phyloP scores from a whole-genome alignment of 2,888 invertebrate genomes.

The Chrysolina haemoptera region DNA sequence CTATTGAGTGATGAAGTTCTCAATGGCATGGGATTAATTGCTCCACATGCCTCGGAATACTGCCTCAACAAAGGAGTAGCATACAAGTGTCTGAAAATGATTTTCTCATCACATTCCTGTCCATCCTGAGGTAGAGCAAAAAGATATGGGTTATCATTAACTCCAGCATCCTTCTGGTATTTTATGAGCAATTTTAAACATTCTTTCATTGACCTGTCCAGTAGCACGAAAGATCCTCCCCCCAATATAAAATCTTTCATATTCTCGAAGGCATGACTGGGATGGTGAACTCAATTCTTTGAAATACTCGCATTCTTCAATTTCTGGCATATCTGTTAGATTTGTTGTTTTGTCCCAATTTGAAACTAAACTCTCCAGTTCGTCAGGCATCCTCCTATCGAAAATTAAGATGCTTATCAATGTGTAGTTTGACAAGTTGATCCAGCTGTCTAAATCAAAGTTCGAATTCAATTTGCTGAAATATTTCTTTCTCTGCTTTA shows the following conservation, averaged over 20 bases:
- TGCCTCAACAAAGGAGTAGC: not conserved
- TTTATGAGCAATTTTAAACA: not conserved
- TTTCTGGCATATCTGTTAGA: no score
- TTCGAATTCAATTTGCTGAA: not conserved
- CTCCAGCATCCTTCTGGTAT: not conserved
- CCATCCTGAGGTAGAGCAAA: not conserved
- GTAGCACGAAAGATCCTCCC: not conserved
- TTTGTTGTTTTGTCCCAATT: not conserved
- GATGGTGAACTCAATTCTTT: not conserved
- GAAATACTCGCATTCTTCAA: not conserved
- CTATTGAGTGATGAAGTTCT: constrained; percentile 8
- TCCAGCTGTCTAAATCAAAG: not conserved
- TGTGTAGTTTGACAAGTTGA: constrained; percentile 2
- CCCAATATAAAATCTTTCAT: not conserved
- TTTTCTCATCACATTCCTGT: not conserved
- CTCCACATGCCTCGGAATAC: constrained; percentile 19
- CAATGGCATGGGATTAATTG: not conserved
- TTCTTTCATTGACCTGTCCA: not conserved
- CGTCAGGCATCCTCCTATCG: constrained; percentile 16
- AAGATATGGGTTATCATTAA: not conserved
- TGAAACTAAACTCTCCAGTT: constrained; percentile 1
- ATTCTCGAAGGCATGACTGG: not conserved
- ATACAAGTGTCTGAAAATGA: not conserved
- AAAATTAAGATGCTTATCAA: constrained; percentile 23
- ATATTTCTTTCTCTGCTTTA: not conserved